Evolutionary conservation across 2,113 vertebrate genomes (phyloP), one percentile per base, ranked within the genome.

Genomic region (Collichthys lucidus): DNA sequence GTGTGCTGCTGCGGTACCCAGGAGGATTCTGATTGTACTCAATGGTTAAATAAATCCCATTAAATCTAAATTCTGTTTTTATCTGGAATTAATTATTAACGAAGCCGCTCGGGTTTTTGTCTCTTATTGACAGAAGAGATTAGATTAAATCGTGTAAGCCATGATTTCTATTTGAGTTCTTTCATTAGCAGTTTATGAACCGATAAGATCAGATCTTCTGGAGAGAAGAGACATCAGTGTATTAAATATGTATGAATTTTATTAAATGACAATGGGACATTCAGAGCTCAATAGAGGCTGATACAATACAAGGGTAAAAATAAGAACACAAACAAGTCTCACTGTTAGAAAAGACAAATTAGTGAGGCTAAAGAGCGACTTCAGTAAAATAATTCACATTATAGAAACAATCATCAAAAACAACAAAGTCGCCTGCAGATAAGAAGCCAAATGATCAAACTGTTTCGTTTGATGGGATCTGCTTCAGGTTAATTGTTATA

Each of bases 211-310:
- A 8, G 44, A n/a, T 67, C 31, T 22, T 11, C 7, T 35, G 15
- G 35, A 68, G 40, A 62, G 47, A 67, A 55, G 17, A 59, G 24
- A 60, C 24, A 66, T 2, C 26, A n/a, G 17, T 11, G 14, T 29
- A 16, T 76, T 31, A 61, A 47, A 84, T 63, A 78, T 17, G 26
- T 22, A 26, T 29, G 0, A 15, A 42, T 72, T 85, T 85, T 82
- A 88, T 85, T 79, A 57, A 72, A 72, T n/a, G 17, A 46, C 26
- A 64, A 61, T 2, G 26, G 2, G 31, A 71, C 26, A 77, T 69
- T 83, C 59, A 65, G 26, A 56, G 22, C 59, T 75, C 2, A 70
- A 35, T 0, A 15, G 44, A 29, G 7, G 2, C 61, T 6, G n/a
- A 50, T 61, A 6, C 49, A 56, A 63, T 11, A 20, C 53, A 60